A percentile compares a stretch with the other conserved stretches of the same genome.
These are phyloP conservation scores for Seira ritae DNA, from an alignment of 2,888 invertebrate genomes.

Conservation along the genomic window DNA sequence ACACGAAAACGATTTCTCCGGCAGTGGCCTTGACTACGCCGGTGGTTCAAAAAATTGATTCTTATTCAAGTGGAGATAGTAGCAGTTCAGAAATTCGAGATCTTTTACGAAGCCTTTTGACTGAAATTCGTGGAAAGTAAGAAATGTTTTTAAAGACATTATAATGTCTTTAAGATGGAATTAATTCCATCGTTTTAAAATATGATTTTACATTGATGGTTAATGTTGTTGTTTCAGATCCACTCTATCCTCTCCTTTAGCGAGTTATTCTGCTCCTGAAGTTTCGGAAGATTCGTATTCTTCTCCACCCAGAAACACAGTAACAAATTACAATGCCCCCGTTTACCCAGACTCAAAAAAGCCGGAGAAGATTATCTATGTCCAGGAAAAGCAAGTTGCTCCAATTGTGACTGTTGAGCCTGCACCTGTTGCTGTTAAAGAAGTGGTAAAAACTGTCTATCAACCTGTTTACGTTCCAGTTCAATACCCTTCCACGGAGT, in stretches of 20 bases:
- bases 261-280: no score
- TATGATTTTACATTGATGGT: no score
- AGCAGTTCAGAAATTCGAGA: conserved; percentile 46
- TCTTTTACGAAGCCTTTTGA: conserved; percentile 36
- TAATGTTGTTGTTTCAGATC: no score
- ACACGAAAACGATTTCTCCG: neutral
- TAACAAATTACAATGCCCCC: conserved; percentile 40
- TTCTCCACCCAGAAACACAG: conserved; percentile 55
- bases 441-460: conserved; percentile 47
- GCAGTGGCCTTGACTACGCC: conserved; percentile 27
- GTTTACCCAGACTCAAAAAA: conserved; percentile 44
- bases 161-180: no score
- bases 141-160: no score
- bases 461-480: conserved; percentile 48
- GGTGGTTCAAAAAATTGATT: conserved; percentile 40
- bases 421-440: conserved; percentile 26
- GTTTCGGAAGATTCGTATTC: conserved; percentile 59
- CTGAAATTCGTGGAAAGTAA: conserved; percentile 41
- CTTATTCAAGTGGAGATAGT: conserved; percentile 47
- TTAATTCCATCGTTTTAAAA: no score
- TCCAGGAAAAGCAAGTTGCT: conserved; percentile 16
- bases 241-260: neutral
- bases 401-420: neutral
- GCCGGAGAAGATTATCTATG: conserved; percentile 44
- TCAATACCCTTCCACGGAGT: conserved; percentile 16